Evolutionary conservation across 1,140 invertebrate species (phyloP).

Genomic region (Nilaparvata lugens): DNA sequence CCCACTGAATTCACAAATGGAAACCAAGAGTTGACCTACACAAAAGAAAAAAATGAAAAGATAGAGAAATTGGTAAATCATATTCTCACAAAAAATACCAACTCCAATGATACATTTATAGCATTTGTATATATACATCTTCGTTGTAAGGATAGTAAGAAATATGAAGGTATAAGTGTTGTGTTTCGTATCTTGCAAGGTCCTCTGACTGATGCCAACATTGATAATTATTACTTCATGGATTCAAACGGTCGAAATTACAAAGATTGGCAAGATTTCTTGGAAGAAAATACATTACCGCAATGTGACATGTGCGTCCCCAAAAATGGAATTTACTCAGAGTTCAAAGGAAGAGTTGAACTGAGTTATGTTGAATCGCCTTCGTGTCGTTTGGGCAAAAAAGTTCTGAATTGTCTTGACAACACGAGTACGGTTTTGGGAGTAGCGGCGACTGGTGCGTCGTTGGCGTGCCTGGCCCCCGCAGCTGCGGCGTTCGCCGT

Average conservation of each 20-base stretch:
- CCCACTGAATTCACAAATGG: neutral
- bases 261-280: constrained; percentile 31
- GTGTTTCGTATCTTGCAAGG: constrained; percentile 4
- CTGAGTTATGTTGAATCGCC: constrained; percentile 35
- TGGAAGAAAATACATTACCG: constrained; percentile 30
- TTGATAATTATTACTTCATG: constrained; percentile 26
- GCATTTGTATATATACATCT: neutral
- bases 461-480: neutral
- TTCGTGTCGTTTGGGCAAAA: constrained; percentile 24
- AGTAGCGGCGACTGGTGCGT: constrained; percentile 22
- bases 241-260: constrained; percentile 32
- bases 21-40: neutral
- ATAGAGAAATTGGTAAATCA: neutral
- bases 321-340: constrained; percentile 32
- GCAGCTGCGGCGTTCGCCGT: constrained; percentile 25
- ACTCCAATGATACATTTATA: neutral
- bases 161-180: neutral
- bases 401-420: constrained; percentile 30
- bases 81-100: constrained; percentile 1
- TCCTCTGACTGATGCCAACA: neutral
- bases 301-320: constrained; percentile 33
- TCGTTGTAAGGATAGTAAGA: neutral
- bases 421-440: constrained; percentile 23
- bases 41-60: neutral
- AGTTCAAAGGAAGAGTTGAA: constrained; percentile 35